phyloP scores from a whole-genome alignment of 2,888 invertebrate species.

The Palloptera scutellata region DNA sequence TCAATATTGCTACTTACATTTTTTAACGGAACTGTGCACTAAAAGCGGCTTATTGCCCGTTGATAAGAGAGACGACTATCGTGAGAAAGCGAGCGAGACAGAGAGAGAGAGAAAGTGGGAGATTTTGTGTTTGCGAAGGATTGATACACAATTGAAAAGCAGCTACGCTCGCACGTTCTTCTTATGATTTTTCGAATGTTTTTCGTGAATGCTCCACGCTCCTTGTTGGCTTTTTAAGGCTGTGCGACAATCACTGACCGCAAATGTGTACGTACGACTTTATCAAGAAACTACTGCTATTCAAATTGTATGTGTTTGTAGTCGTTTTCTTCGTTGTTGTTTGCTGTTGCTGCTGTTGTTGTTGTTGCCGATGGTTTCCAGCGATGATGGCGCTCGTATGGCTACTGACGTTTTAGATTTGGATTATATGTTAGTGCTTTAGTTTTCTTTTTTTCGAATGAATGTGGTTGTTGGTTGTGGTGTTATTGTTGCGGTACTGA shows the following conservation, averaged over 20 bases:
- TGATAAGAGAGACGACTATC: neutral
- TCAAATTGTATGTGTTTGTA: no score
- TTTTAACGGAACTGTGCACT: conserved; percentile 14
- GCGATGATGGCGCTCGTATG: conserved; percentile 14
- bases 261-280: neutral
- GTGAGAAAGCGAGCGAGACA: neutral
- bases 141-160: neutral
- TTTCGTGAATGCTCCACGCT: conserved; percentile 1
- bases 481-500: neutral
- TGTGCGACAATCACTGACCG: conserved; percentile 5
- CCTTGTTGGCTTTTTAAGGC: conserved; percentile 9
- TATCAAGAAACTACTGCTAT: no score
- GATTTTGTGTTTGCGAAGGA: neutral
- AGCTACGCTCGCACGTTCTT: neutral
- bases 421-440: no score
- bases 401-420: conserved; percentile 10
- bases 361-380: conserved; percentile 28
- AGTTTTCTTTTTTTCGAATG: no score
- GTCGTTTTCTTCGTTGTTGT: conserved; percentile 8
- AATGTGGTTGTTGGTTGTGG: neutral
- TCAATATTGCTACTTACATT: conserved; percentile 40
- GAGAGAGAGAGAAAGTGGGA: neutral
- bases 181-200: neutral
- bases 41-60: neutral
- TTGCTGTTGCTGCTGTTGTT: neutral